Evolutionary conservation across 2,113 vertebrate genomes (phyloP).

Genomic region (Zosterops lateralis): DNA sequence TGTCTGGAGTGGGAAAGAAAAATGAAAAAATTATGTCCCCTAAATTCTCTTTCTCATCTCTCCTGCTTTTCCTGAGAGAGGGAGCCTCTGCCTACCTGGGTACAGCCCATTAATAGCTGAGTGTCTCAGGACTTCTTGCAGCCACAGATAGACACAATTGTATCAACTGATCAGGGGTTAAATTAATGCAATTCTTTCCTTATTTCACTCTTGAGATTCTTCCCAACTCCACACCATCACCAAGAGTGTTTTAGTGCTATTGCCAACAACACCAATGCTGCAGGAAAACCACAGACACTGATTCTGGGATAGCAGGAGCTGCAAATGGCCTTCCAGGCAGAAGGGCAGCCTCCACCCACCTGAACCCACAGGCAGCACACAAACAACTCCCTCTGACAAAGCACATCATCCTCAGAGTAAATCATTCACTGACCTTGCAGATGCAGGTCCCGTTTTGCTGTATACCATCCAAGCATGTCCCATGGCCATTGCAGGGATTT

Average conservation of each 20-base stretch:
- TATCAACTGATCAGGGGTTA: not conserved
- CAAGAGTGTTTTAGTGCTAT: not conserved
- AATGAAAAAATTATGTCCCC: not conserved
- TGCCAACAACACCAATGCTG: not conserved
- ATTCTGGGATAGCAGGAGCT: not conserved
- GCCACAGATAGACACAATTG: not conserved
- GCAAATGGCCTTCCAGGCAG: not conserved
- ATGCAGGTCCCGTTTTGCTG: conserved; percentile 86
- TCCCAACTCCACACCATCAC: not conserved
- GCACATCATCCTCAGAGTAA: not conserved
- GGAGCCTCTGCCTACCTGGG: not conserved
- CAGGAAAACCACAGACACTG: not conserved
- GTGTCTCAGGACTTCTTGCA: not conserved
- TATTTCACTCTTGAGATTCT: not conserved
- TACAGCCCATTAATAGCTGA: not conserved
- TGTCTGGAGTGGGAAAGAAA: not conserved
- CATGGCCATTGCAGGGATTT: conserved; percentile 81
- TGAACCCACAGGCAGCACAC: not conserved
- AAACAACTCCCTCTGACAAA: not conserved
- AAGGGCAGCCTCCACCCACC: not conserved
- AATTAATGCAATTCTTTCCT: not conserved
- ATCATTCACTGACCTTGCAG: conserved; percentile 80
- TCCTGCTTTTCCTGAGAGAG: not conserved
- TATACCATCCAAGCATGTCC: conserved; percentile 84
- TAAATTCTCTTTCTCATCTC: not conserved